Percentiles rank a stretch among this genome's conserved stretches.
Evolutionary conservation across 2,797 vertebrate species (phyloP).

Genomic region (Dendrocincla fuliginosa): DNA sequence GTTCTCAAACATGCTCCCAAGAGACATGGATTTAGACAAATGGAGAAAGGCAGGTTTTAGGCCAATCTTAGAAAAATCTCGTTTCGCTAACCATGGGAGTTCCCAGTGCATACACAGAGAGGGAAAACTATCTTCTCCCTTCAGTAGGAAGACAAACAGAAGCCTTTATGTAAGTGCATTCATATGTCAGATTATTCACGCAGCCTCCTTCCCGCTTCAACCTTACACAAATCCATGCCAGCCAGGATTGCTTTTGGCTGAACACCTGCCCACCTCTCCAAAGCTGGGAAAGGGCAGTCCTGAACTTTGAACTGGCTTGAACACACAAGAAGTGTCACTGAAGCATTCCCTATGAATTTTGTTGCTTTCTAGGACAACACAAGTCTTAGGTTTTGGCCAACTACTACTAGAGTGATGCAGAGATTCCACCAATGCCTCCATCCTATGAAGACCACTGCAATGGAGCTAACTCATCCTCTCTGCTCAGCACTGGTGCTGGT

Average conservation of each 20-base stretch:
- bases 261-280: neutral
- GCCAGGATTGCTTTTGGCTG: neutral
- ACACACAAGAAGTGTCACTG: neutral
- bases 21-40: neutral
- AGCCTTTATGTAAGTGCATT: neutral
- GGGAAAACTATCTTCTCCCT: neutral
- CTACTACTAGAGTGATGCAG: neutral
- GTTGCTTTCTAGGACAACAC: neutral
- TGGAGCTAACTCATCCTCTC: neutral
- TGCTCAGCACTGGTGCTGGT: neutral
- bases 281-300: neutral
- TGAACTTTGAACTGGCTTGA: neutral
- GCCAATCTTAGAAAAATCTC: neutral
- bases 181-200: rapidly evolving
- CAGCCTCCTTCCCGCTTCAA: neutral
- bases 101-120: neutral
- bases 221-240: neutral
- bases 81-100: neutral
- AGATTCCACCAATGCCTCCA: neutral
- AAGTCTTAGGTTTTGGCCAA: neutral
- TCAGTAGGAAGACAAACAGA: neutral
- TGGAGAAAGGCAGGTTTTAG: neutral
- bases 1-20: neutral
- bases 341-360: neutral
- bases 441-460: neutral